Base-by-base conservation (phyloP, 2,888 invertebrate genomes). In the Thalpophila matura region DNA sequence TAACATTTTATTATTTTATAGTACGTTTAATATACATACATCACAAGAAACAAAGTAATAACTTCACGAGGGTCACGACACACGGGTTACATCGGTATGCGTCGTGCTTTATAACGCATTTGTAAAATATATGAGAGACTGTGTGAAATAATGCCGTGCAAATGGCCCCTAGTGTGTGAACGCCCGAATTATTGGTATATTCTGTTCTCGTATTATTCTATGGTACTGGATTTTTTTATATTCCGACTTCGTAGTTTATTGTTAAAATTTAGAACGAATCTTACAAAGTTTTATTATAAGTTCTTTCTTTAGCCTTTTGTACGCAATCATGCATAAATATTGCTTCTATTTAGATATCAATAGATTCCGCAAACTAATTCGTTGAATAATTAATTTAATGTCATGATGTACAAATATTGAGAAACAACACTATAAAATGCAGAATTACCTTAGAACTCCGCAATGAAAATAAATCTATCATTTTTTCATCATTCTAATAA, bases 1-100 rank as follows among this genome's bases (percentile, higher is more conserved):
- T 16, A 14, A 18, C 22, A 65, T 9, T 18, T 45, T 42, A 37
- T 22, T 29, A 37, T 24, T 26, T 31, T 16, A 40, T 12, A 65
- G 22, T 40, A 55, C 31, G 9, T 50, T 29, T 40, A n/a, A n/a
- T n/a, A n/a, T n/a, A n/a, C n/a, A n/a, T n/a, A 31, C 14, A 9
- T 62, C 18, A 20, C 4, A 37, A 45, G 18, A 59, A 26, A 66
- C 43, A 72, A 53, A 35, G 7, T 45, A 50, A 57, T 57, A 40
- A 26, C 33, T 29, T 5, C 16, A 45, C 46, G 22, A 42, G 43
- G 42, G 43, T 56, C 69, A 53, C 40, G 40, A 53, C 29, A 68
- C 59, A 37, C 38, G 22, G 22, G 37, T 20, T 27, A 50, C 64
- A 64, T 57, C 69, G 37, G 63, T 63, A 64, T 46, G 45, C 38